Percentiles rank a stretch among this genome's conserved stretches.
These are phyloP conservation scores for Perca fluviatilis DNA, from an alignment of 2,113 vertebrate species.

Conservation along the genomic window DNA sequence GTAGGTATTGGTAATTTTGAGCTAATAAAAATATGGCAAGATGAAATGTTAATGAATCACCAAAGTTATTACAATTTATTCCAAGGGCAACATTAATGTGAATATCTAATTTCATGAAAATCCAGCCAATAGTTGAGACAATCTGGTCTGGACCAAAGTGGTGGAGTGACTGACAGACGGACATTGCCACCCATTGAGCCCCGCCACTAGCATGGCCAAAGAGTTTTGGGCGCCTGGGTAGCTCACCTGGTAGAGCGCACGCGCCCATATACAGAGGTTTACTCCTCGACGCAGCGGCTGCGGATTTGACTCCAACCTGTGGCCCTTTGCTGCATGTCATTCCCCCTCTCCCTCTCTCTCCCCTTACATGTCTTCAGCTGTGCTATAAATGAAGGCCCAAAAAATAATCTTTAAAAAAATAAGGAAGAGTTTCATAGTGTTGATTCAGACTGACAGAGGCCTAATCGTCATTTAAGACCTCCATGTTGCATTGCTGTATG, in stretches of 20 bases:
- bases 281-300: too few species aligned
- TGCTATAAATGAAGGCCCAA: too few species aligned
- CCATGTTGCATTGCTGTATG: not conserved
- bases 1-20: not conserved
- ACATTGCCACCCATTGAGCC: not conserved
- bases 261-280: too few species aligned
- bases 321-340: too few species aligned
- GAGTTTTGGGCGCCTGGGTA: not conserved
- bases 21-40: not conserved
- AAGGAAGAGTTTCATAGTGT: not conserved
- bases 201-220: not conserved
- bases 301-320: too few species aligned
- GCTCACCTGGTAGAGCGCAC: too few species aligned
- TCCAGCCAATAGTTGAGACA: not conserved
- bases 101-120: not conserved
- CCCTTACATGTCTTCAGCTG: too few species aligned
- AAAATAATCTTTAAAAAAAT: not conserved
- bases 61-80: not conserved
- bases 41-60: not conserved
- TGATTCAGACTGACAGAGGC: not conserved
- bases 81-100: not conserved
- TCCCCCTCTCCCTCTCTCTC: too few species aligned
- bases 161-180: not conserved
- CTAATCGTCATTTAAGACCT: not conserved
- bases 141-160: not conserved